Base-by-base conservation (phyloP, 2,797 vertebrate species). In the Gila robusta region DNA sequence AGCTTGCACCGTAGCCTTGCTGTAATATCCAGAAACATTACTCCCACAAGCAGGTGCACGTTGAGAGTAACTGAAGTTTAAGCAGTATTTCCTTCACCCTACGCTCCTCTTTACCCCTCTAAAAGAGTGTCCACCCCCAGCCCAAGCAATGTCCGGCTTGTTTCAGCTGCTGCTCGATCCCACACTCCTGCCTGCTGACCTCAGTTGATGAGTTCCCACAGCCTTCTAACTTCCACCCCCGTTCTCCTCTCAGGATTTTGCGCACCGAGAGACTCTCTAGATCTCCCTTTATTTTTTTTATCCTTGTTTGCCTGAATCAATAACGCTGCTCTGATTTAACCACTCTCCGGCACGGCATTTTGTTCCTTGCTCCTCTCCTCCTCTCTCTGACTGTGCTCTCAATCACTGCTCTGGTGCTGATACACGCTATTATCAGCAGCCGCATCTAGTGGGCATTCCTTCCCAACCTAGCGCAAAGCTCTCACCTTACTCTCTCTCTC, bases 361-460 rank as follows among this genome's bases (percentile, higher is more conserved):
- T 32, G 74, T 21, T 74, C 78, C 47, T 69, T 72, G 89, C 87
- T 83, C 59, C 54, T 88, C 64, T 80, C 74, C 87, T 83, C 88
- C 83, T 91, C 49, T 87, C 91, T 92, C 90, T 91, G 93, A 66
- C 90, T 90, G 91, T 39, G 92, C 91, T 91, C 89, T 90, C 90
- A 90, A 85, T 91, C 91, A 92, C 95, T 89, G 92, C 87, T 90
- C 94, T 90, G 89, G 74, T 90, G 93, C 90, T 94, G 94, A 95
- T 91, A 94, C 90, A 94, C 91, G 94, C 95, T 96, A 96, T 95
- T 94, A 95, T 94, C 95, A 87, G 95, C 96, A 96, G 96, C 96
- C 93, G 95, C 96, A 94, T 94, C 94, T 95, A 92, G 95, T 92
- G 93, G 96, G 96, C 96, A 96, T 96, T 95, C 96, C 95, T 96